Evolutionary conservation across 2,888 invertebrate genomes (phyloP).

Genomic region (Nemotelus nigrinus): DNA sequence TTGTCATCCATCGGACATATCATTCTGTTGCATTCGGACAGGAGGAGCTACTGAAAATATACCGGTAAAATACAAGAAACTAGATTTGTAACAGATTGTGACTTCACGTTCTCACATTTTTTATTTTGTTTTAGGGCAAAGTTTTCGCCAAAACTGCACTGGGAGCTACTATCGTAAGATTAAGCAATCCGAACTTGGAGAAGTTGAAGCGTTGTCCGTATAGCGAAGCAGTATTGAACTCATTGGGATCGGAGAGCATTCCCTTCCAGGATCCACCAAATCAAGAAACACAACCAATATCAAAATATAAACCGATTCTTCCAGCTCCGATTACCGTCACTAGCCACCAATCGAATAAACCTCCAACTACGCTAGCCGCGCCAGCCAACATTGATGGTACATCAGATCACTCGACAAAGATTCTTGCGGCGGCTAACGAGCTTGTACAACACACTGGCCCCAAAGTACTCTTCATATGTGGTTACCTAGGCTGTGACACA

Average conservation of each 20-base stretch:
- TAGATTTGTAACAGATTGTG: neutral
- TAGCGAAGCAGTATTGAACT: neutral
- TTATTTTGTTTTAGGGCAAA: neutral
- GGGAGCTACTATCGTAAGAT: neutral
- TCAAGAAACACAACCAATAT: neutral
- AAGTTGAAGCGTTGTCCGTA: neutral
- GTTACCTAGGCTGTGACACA: constrained; percentile 63
- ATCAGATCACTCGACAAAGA: constrained; percentile 7
- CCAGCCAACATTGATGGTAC: no score
- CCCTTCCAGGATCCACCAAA: no score
- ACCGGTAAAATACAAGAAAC: constrained; percentile 1
- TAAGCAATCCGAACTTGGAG: neutral
- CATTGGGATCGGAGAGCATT: neutral
- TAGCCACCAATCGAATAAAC: no score
- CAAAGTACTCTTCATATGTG: constrained; percentile 67
- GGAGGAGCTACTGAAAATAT: neutral
- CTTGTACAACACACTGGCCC: constrained; percentile 58
- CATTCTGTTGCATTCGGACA: constrained; percentile 60
- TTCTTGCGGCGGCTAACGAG: constrained; percentile 52
- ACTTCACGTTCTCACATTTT: neutral
- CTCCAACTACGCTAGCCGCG: no score
- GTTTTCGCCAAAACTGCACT: neutral
- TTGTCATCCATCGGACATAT: constrained; percentile 63
- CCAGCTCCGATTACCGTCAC: no score
- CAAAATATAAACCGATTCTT: neutral